phyloP scores from a whole-genome alignment of 2,113 vertebrate species.

The Nasalis larvatus region DNA sequence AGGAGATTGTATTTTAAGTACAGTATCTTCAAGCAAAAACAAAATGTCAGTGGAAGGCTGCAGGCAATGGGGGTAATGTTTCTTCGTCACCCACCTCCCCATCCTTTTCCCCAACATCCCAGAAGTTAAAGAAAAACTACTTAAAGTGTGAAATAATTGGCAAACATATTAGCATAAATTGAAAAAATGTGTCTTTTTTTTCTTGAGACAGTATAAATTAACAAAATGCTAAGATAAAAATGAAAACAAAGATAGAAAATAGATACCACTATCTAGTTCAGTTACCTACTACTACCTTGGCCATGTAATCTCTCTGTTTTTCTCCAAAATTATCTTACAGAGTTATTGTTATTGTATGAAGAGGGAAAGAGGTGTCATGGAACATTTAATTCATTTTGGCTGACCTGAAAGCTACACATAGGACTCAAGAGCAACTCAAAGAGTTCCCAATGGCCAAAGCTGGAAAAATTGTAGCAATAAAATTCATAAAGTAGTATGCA shows the following conservation, averaged over 20 bases:
- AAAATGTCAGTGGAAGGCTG: not conserved
- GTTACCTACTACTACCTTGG: not conserved
- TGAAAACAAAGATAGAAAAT: not conserved
- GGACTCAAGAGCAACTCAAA: not conserved
- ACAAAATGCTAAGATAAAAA: not conserved
- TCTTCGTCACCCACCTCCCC: not conserved
- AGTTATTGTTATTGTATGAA: not conserved
- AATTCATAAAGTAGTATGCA: not conserved
- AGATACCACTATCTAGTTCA: not conserved
- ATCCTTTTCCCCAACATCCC: not conserved
- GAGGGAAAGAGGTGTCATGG: not conserved
- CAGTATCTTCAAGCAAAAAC: not conserved
- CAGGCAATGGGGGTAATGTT: not conserved
- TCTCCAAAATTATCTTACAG: not conserved
- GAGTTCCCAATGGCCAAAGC: not conserved
- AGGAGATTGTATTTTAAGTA: not conserved
- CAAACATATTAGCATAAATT: not conserved
- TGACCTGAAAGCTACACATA: not conserved
- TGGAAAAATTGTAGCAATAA: not conserved
- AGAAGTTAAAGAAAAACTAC: not conserved
- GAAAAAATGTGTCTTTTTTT: not conserved
- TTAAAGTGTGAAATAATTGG: not conserved
- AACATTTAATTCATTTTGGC: not conserved
- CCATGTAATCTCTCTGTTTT: not conserved
- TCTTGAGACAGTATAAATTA: slow-evolving; percentile 11